Evolutionary conservation across 1,140 invertebrate genomes (phyloP), one percentile per base, ranked within the genome.

Genomic region (Drosophila nasuta): DNA sequence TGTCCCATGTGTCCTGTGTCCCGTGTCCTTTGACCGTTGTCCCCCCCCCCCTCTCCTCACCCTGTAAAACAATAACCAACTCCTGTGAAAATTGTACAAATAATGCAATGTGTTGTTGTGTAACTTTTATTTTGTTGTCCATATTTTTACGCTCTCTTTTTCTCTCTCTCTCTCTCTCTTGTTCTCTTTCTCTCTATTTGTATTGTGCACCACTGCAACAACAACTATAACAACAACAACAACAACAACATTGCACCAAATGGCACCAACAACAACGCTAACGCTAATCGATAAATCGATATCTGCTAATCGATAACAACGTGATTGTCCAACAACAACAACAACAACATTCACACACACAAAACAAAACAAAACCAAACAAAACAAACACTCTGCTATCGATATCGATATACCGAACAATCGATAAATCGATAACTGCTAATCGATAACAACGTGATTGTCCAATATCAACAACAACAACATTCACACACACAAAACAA

Each of bases 71-170:
- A 13, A 30, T 33, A 25, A 25, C 20, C 20, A 25, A 35, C 35
- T 28, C 48, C 38, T 28, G 59, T 52, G 43, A 35, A 54, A 46
- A 57, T 45, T 62, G 46, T 81, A 66, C 33, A 59, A 43, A 62
- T 17, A 82, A 73, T 57, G 73, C 66, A 45, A 69, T 74, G 45
- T 77, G 60, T 79, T 67, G 57, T 67, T 60, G 35, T 77, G 60
- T 72, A 38, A 79, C 58, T 82, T 82, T 77, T 62, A 57, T 76
- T 68, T 43, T 68, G 30, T 54, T 56, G 41, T 30, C 33, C 59
- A 54, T 54, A 54, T 33, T 54, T 54, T 17, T 62, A 51, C 52
- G 15, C 33, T 46, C 45, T 58, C 35, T 54, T 17, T 56, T 45
- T 78, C 48, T 76, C 46, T 75, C 56, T 80, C 60, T 71, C 38